phyloP scores from a whole-genome alignment of 2,113 vertebrate species.

The Sinocyclocheilus anophthalmus region DNA sequence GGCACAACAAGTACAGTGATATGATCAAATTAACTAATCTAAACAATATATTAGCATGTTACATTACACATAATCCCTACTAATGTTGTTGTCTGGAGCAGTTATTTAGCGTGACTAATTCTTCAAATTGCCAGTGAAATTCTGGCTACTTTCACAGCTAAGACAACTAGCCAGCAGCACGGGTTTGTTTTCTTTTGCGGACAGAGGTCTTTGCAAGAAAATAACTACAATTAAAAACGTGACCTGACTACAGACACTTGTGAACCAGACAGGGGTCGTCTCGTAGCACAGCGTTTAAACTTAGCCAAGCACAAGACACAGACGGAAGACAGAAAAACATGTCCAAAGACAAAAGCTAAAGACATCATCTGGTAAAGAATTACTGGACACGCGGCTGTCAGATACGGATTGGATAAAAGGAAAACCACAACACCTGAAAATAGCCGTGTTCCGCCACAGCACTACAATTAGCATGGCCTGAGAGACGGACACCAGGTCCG shows the following conservation, averaged over 20 bases:
- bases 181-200: slow-evolving; percentile 24
- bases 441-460: slow-evolving; percentile 34
- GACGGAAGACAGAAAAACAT: background rate
- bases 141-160: background rate
- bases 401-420: slow-evolving; percentile 13
- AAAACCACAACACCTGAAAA: slow-evolving; percentile 53
- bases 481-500: slow-evolving; percentile 43
- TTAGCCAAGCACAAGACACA: background rate
- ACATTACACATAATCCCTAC: background rate
- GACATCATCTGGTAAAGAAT: slow-evolving; percentile 30
- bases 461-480: slow-evolving; percentile 43
- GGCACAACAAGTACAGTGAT: background rate
- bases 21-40: too few relatives aligned
- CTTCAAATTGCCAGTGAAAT: background rate
- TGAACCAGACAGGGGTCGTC: slow-evolving; percentile 15
- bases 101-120: background rate
- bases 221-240: slow-evolving; percentile 40
- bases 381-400: background rate
- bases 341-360: slow-evolving; percentile 15
- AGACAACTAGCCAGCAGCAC: background rate
- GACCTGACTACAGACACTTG: slow-evolving; percentile 24
- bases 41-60: background rate
- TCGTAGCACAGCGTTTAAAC: background rate
- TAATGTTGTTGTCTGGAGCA: background rate
- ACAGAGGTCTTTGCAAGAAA: slow-evolving; percentile 13